These are phyloP conservation scores for Glossophaga mutica DNA, from an alignment of 2,797 vertebrate species.

Conservation along the genomic window DNA sequence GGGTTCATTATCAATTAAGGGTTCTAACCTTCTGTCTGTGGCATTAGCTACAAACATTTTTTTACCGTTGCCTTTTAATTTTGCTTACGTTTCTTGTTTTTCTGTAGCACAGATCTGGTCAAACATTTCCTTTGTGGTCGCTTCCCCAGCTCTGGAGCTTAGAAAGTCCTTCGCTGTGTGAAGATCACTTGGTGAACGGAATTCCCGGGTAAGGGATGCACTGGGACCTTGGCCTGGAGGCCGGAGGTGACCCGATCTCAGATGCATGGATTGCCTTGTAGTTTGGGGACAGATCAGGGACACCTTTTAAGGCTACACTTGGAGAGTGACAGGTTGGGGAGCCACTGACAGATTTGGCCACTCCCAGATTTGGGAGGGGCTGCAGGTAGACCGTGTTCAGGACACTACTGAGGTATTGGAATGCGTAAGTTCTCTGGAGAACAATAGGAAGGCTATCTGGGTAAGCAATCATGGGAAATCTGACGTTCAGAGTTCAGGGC, in stretches of 20 bases:
- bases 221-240: neutral
- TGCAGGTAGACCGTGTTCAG: neutral
- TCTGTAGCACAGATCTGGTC: neutral
- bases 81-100: slow-evolving; percentile 4
- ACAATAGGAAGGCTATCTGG: neutral
- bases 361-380: neutral
- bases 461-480: neutral
- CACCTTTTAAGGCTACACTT: neutral
- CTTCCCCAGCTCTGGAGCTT: neutral
- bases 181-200: neutral
- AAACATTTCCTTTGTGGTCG: slow-evolving; percentile 46
- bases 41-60: neutral
- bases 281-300: neutral
- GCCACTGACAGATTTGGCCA: fast-evolving
- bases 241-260: neutral
- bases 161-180: neutral
- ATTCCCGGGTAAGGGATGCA: neutral
- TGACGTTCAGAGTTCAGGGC: neutral
- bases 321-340: neutral
- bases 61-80: slow-evolving; percentile 5
- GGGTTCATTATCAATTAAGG: slow-evolving; percentile 9
- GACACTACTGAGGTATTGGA: neutral
- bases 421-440: neutral
- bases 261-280: neutral
- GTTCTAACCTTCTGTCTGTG: neutral